These are phyloP conservation scores for Cinclus cinclus DNA, from an alignment of 2,113 vertebrate species.

Conservation along the genomic window DNA sequence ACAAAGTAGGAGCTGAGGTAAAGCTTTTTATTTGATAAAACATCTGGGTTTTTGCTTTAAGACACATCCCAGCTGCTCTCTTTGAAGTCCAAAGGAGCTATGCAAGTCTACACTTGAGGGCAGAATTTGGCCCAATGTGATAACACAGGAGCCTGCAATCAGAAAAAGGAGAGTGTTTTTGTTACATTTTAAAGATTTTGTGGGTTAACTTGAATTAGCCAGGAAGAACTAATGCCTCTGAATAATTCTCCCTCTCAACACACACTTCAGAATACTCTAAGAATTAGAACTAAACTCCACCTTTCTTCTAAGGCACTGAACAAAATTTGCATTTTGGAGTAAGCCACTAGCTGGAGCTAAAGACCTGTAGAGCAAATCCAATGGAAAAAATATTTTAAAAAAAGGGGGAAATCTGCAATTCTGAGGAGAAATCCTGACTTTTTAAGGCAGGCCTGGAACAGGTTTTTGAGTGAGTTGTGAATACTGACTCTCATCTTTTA, in stretches of 20 bases:
- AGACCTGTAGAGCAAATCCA: constrained; percentile 65
- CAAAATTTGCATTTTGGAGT: constrained; percentile 64
- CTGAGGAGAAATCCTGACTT: constrained; percentile 16
- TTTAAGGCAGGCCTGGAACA: background rate
- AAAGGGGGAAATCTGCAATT: background rate
- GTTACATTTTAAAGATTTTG: constrained; percentile 19
- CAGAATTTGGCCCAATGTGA: constrained; percentile 64
- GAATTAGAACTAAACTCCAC: background rate
- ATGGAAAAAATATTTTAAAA: accelerated
- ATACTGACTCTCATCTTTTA: background rate
- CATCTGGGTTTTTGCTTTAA: constrained; percentile 12
- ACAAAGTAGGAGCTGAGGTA: background rate
- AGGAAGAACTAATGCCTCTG: background rate
- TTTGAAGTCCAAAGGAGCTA: constrained; percentile 55
- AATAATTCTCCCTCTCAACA: background rate
- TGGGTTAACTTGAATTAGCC: constrained; percentile 26
- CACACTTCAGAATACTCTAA: background rate
- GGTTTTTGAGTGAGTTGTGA: background rate
- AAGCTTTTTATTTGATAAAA: constrained; percentile 31
- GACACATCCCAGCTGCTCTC: background rate
- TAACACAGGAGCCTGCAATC: constrained; percentile 29
- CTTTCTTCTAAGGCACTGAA: constrained; percentile 2
- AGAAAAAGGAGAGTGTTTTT: background rate
- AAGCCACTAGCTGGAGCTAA: constrained; percentile 74
- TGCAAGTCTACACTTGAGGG: constrained; percentile 41